phyloP scores from a whole-genome alignment of 2,797 vertebrate species.

The Anisognathus igniventris region DNA sequence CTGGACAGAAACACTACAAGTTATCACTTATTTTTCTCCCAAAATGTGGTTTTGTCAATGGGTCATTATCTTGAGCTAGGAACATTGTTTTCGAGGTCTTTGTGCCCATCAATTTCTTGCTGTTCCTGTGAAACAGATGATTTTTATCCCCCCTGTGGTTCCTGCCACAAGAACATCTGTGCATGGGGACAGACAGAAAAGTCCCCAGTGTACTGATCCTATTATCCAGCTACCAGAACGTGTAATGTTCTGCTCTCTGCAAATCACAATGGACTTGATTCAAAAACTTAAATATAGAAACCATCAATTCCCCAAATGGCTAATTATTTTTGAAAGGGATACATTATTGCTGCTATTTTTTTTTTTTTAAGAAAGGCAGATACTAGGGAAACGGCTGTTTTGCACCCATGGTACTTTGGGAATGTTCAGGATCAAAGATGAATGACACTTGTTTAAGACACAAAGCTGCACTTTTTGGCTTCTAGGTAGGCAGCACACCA shows the following conservation, averaged over 20 bases:
- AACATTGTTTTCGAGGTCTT: constrained; percentile 17
- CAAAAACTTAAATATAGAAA: constrained; percentile 42
- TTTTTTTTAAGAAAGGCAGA: background rate
- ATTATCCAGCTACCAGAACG: constrained; percentile 35
- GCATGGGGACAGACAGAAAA: constrained; percentile 6
- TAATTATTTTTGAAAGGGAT: constrained; percentile 49
- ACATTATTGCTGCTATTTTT: background rate
- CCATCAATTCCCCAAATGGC: constrained; percentile 33
- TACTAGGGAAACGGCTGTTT: background rate
- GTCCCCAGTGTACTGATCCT: background rate
- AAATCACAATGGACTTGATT: constrained; percentile 42
- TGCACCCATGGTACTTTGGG: background rate
- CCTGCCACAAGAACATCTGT: constrained; percentile 30
- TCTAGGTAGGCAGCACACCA: background rate
- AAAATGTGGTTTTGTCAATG: background rate
- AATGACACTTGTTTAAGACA: background rate
- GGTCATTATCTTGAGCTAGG: constrained; percentile 19
- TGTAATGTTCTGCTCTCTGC: constrained; percentile 39
- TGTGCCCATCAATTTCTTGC: background rate
- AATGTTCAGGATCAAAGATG: background rate
- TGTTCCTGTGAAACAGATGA: constrained; percentile 9
- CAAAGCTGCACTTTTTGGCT: background rate
- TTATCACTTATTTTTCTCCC: background rate
- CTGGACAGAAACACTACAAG: background rate
- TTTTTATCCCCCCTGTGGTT: constrained; percentile 32